These are phyloP conservation scores for Strix aluco DNA, from an alignment of 2,113 vertebrate genomes.

Conservation along the genomic window DNA sequence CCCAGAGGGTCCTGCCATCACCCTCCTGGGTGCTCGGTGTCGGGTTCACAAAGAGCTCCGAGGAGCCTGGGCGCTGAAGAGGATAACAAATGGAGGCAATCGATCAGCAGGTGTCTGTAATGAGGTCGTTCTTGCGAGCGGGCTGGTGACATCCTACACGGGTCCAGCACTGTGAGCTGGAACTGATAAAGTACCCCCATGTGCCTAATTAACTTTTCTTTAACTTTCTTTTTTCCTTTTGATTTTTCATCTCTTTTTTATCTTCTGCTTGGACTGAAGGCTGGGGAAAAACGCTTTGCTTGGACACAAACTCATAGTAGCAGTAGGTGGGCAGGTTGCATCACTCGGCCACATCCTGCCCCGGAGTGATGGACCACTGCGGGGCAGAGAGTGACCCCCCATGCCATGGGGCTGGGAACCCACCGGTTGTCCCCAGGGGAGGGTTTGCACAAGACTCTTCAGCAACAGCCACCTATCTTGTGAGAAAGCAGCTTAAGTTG, in stretches of 20 bases:
- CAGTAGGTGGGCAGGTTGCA: fast-evolving
- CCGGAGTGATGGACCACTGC: fast-evolving
- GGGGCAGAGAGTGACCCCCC: too few relatives aligned
- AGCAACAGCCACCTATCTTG: not conserved
- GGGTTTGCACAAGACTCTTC: not conserved
- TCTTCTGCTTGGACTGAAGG: not conserved
- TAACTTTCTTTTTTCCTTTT: not conserved
- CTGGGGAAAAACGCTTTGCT: not conserved
- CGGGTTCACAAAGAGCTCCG: not conserved
- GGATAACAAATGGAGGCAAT: not conserved
- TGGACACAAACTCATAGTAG: not conserved
- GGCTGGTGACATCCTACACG: not conserved
- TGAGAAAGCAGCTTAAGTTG: not conserved
- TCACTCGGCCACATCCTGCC: fast-evolving
- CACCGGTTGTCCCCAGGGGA: not conserved
- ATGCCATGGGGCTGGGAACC: not conserved
- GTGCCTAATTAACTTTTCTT: not conserved
- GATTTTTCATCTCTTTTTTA: not conserved
- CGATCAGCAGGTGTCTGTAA: not conserved
- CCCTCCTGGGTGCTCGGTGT: fast-evolving
- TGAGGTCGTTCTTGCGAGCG: not conserved
- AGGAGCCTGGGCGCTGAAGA: not conserved
- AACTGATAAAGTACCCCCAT: not conserved
- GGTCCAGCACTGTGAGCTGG: not conserved
- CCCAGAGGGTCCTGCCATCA: not conserved